Conservation (phyloP, 1,140 invertebrate species). For the Cotesia typhae region DNA sequence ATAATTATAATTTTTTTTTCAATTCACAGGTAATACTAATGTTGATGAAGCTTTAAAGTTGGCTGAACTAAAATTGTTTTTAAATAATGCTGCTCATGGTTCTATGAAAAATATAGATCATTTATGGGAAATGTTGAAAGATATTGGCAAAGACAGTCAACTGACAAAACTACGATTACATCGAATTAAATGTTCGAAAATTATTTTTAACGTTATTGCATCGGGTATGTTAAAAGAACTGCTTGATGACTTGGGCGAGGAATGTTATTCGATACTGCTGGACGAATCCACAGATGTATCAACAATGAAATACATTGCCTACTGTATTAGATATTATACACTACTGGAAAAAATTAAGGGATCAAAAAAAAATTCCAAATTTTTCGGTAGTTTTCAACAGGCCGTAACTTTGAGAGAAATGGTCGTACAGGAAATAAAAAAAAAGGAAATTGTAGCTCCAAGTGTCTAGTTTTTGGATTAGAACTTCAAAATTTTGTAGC, state of each 20-base stretch:
- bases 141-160: constrained; percentile 16
- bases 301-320: constrained; percentile 51
- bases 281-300: constrained; percentile 60
- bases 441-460: too few species aligned
- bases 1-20: too few species aligned
- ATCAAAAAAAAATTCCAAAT: too few species aligned
- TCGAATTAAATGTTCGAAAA: constrained; percentile 53
- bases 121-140: constrained; percentile 6
- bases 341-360: too few species aligned
- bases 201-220: constrained; percentile 53
- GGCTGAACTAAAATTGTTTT: constrained; percentile 1
- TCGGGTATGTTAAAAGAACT: constrained; percentile 49
- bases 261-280: constrained; percentile 53
- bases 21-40: too few species aligned
- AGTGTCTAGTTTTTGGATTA: too few species aligned
- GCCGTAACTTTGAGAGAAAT: too few species aligned
- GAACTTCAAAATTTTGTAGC: too few species aligned
- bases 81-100: constrained; percentile 8
- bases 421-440: too few species aligned
- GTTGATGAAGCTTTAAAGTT: neutral
- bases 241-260: constrained; percentile 50
- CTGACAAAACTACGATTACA: constrained; percentile 46
- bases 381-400: too few species aligned
- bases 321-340: constrained; percentile 57
- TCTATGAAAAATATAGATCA: constrained; percentile 6